Conservation (phyloP, 2,113 vertebrate genomes). For the Callionymus lyra region DNA sequence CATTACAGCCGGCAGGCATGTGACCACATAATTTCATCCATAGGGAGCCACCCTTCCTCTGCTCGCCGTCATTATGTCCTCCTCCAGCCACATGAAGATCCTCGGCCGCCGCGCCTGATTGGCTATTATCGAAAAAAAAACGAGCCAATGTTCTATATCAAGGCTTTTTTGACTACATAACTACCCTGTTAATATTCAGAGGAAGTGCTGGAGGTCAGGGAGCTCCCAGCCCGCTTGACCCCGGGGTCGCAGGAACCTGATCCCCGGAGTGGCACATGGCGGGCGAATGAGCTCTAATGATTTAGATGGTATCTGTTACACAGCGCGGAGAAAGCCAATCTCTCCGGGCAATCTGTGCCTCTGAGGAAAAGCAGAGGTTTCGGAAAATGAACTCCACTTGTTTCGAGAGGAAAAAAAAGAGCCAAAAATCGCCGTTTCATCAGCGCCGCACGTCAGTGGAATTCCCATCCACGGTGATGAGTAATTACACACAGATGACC, state of each 20-base stretch:
- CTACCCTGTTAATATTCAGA: constrained; percentile 72
- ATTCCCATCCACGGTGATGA: constrained; percentile 24
- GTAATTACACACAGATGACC: constrained; percentile 56
- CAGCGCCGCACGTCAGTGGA: constrained; percentile 16
- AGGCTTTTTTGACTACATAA: constrained; percentile 68
- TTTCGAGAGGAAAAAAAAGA: constrained; percentile 35
- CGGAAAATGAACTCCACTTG: constrained; percentile 55
- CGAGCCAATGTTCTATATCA: constrained; percentile 72
- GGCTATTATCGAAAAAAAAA: constrained; percentile 66
- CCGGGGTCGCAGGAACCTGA: constrained; percentile 76
- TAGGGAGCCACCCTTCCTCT: constrained; percentile 61
- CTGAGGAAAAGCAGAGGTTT: constrained; percentile 47
- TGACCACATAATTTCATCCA: constrained; percentile 59
- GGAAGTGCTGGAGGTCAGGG: constrained; percentile 83
- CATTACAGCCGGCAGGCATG: constrained; percentile 60
- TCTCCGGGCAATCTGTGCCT: constrained; percentile 53
- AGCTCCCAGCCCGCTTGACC: constrained; percentile 79
- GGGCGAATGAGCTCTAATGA: constrained; percentile 83
- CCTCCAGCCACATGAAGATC: constrained; percentile 62
- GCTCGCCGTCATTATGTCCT: constrained; percentile 61
- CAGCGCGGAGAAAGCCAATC: constrained; percentile 69
- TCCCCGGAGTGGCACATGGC: constrained; percentile 85
- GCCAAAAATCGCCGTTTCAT: constrained; percentile 16
- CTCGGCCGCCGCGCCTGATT: constrained; percentile 59
- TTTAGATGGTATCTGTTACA: constrained; percentile 98